These are phyloP conservation scores for Sipha maydis DNA, from an alignment of 2,888 invertebrate genomes.

Conservation along the genomic window DNA sequence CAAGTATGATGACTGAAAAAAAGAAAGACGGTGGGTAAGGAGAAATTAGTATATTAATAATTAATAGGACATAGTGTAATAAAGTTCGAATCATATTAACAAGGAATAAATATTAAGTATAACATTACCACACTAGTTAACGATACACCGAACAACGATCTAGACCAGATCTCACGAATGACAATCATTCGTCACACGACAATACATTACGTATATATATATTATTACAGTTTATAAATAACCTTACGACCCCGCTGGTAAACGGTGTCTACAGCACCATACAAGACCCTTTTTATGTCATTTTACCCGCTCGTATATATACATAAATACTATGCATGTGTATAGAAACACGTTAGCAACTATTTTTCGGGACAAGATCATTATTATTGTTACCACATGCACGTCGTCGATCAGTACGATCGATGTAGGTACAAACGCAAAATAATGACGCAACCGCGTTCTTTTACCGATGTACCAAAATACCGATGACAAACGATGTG, in stretches of 20 bases:
- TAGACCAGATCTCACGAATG: not conserved
- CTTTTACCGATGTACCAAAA: not conserved
- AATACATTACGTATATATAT: not conserved
- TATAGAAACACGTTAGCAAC: not conserved
- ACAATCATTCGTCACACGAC: not conserved
- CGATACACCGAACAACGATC: not conserved
- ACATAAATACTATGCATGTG: not conserved
- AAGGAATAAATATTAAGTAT: too few species aligned
- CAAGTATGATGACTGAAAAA: too few species aligned
- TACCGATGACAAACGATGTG: conserved; percentile 33
- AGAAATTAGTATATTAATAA: too few species aligned
- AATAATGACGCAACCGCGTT: not conserved
- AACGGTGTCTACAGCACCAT: not conserved
- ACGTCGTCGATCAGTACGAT: not conserved
- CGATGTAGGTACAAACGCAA: not conserved
- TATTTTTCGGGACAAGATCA: conserved; percentile 21
- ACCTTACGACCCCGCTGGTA: not conserved
- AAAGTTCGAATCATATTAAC: too few species aligned
- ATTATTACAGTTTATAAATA: conserved; percentile 4
- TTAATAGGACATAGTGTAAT: too few species aligned
- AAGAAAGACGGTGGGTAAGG: too few species aligned
- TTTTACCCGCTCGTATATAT: not conserved
- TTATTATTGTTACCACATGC: conserved; percentile 32
- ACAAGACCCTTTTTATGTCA: conserved; percentile 8
- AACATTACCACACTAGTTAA: too few species aligned